Conservation (phyloP, 1,140 invertebrate genomes). For the Cyclina sinensis region DNA sequence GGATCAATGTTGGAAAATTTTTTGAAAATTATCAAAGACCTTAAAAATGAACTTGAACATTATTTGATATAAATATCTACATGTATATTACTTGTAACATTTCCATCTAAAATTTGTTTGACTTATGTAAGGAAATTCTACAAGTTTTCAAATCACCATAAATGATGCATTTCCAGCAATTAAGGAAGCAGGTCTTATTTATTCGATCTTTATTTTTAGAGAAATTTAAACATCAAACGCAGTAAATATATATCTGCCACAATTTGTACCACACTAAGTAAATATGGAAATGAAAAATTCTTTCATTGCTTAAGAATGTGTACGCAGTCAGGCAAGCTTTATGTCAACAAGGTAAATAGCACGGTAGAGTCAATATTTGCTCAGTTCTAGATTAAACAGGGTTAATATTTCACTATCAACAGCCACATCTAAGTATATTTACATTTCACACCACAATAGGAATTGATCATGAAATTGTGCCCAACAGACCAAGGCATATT, state of each 20-base stretch:
- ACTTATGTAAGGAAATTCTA: too few species aligned
- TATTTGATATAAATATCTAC: too few species aligned
- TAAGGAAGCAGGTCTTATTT: too few species aligned
- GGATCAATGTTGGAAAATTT: too few species aligned
- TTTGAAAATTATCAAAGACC: too few species aligned
- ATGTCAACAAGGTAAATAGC: slow-evolving; percentile 45
- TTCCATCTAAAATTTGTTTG: too few species aligned
- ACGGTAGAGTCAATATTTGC: slow-evolving; percentile 56
- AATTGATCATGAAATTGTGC: slow-evolving; percentile 55
- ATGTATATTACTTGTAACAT: too few species aligned
- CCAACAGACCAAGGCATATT: slow-evolving; percentile 1
- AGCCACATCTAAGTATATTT: slow-evolving; percentile 55
- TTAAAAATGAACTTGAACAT: too few species aligned
- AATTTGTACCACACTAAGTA: slow-evolving; percentile 8
- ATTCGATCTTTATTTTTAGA: neutral
- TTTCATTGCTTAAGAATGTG: slow-evolving; percentile 11
- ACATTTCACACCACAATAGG: slow-evolving; percentile 60
- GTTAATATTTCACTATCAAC: slow-evolving; percentile 68
- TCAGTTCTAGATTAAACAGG: slow-evolving; percentile 47
- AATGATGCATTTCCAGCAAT: too few species aligned
- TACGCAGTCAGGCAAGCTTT: neutral
- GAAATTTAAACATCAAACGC: slow-evolving; percentile 11
- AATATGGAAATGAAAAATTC: slow-evolving; percentile 40
- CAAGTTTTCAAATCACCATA: too few species aligned
- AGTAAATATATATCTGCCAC: neutral